Evolutionary conservation across 2,797 vertebrate genomes (phyloP), one percentile per base, ranked within the genome.

Genomic region (Coranthus polyacanthus): DNA sequence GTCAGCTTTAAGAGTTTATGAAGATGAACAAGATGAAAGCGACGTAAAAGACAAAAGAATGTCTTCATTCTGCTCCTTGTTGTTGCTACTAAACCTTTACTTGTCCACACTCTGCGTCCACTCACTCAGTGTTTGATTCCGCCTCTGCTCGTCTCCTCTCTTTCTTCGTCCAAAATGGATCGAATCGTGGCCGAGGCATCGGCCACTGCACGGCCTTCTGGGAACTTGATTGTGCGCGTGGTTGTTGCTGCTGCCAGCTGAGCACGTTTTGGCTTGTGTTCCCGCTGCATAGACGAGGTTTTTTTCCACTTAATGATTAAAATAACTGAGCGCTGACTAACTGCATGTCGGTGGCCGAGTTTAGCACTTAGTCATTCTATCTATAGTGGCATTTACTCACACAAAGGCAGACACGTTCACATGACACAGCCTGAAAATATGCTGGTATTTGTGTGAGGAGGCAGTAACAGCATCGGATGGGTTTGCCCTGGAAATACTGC

Each of bases 321-420:
- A 82, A 79, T 76, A 62, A 82, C 37, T 13, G 26, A 17, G 5
- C 2, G 12, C 26, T 56, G 59, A 79, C 47, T 72, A 49, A 64
- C 20, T 41, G n/a, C 1, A 24, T 44, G 26, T 29, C 17, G 3
- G 17, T 53, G 5, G 13, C 62, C 17, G 43, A 59, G 21, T 71
- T 68, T 56, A 67, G 56, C 41, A 4, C 42, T 53, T 1, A 58
- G 43, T 67, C 21, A 22, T n/a, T n/a, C 45, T 32, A 24, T 64
- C 16, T 74, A 4, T 36, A 55, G 59, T 13, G 21, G 15, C 2
- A 1, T 75, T 49, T 44, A 61, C n/a, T 64, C 65, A 34, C 44
- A 47, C n/a, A n/a, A n/a, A n/a, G n/a, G n/a, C n/a, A n/a, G n/a
- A n/a, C n/a, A n/a, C n/a, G 6, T 43, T 53, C 16, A 18, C 39